phyloP scores from a whole-genome alignment of 2,113 vertebrate species.

The Argyrosomus japonicus region DNA sequence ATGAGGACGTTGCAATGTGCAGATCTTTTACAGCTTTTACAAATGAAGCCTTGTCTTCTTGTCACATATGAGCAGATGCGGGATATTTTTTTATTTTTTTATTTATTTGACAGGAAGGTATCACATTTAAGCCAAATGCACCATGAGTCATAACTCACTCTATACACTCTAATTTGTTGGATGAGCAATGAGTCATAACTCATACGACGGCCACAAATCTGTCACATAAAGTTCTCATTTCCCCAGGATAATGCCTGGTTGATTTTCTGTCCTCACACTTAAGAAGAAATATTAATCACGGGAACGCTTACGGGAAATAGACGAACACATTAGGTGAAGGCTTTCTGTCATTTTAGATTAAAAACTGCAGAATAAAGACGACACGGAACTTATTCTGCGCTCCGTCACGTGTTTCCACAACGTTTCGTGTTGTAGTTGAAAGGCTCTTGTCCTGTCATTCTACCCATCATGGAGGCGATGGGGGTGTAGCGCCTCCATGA shows the following conservation, averaged over 20 bases:
- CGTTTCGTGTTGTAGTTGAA: constrained; percentile 21
- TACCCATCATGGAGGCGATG: not conserved
- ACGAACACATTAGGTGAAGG: constrained; percentile 14
- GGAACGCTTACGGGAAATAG: constrained; percentile 1
- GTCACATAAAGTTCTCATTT: constrained; percentile 50
- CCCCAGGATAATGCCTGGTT: constrained; percentile 11
- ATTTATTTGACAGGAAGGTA: constrained; percentile 11
- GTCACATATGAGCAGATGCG: constrained; percentile 4
- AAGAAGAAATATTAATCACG: not conserved
- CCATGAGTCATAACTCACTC: constrained; percentile 50
- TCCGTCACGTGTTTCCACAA: constrained; percentile 1
- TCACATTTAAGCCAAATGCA: constrained; percentile 16
- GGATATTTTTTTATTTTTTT: not conserved
- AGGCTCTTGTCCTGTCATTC: constrained; percentile 41
- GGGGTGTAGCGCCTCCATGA: not conserved
- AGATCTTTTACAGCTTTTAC: not conserved
- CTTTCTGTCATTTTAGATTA: constrained; percentile 44
- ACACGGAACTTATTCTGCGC: not conserved
- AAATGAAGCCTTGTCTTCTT: not conserved
- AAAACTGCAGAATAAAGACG: constrained; percentile 4
- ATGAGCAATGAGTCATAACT: constrained; percentile 50
- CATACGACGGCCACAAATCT: constrained; percentile 48
- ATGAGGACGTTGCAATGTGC: not conserved
- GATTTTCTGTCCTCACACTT: constrained; percentile 28
- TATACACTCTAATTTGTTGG: constrained; percentile 29